Conservation (phyloP, 1,140 invertebrate species). For the Rhagoletis pomonella region DNA sequence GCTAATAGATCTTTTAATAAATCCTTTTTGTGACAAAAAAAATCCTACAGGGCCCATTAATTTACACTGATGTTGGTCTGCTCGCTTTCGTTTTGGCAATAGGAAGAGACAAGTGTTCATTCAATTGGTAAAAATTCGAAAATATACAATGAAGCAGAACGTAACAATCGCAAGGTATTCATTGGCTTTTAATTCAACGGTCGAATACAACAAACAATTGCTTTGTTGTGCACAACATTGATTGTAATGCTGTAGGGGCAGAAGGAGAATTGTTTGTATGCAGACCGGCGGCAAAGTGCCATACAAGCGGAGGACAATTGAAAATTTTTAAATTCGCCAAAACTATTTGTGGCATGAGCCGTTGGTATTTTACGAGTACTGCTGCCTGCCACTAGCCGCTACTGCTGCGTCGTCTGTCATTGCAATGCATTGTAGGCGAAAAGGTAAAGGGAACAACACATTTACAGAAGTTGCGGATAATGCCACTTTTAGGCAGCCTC, state of each 20-base stretch:
- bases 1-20: too few species aligned
- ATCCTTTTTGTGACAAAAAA: not conserved
- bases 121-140: constrained; percentile 31
- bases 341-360: constrained; percentile 28
- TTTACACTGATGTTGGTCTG: not conserved
- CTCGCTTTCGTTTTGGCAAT: not conserved
- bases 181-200: constrained; percentile 29
- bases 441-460: constrained; percentile 3
- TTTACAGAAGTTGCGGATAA: constrained; percentile 25
- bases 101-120: constrained; percentile 26
- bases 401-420: not conserved
- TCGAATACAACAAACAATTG: not conserved
- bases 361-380: constrained; percentile 24
- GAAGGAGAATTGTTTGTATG: not conserved
- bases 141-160: constrained; percentile 11
- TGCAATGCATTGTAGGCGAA: not conserved
- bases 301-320: constrained; percentile 39
- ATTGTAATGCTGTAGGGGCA: too few species aligned
- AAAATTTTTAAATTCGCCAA: constrained; percentile 32
- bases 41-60: not conserved
- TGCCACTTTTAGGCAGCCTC: not conserved
- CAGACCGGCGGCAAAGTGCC: constrained; percentile 17
- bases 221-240: too few species aligned
- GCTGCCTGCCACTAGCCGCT: not conserved
- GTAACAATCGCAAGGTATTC: constrained; percentile 32